These are phyloP conservation scores for Proisotoma minuta DNA, from an alignment of 2,888 invertebrate species.

Conservation along the genomic window DNA sequence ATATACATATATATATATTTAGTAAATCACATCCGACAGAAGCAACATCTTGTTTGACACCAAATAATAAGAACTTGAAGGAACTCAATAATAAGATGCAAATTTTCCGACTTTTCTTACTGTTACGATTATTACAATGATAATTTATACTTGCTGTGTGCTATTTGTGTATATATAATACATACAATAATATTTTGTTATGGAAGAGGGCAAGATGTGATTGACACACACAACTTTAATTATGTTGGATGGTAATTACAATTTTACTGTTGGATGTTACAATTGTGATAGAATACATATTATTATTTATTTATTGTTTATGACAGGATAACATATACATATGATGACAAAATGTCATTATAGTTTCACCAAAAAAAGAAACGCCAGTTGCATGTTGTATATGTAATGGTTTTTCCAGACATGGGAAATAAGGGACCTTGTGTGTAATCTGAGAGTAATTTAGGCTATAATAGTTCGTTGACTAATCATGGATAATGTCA, in stretches of 20 bases:
- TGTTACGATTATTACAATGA: background rate
- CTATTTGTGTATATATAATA: no score
- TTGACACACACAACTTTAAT: no score
- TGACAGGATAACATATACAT: background rate
- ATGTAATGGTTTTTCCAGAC: background rate
- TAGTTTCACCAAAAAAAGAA: background rate
- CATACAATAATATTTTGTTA: no score
- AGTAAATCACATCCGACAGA: background rate
- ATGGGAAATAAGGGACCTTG: constrained; percentile 7
- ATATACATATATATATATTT: constrained; percentile 6
- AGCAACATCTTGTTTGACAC: constrained; percentile 1
- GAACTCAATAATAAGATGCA: background rate
- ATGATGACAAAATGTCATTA: background rate
- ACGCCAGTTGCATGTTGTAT: background rate
- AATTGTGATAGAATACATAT: no score
- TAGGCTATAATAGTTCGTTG: constrained; percentile 13
- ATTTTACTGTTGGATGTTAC: no score
- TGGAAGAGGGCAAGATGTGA: no score
- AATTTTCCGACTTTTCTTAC: background rate
- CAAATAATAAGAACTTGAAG: background rate
- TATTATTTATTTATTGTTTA: background rate
- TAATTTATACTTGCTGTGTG: no score
- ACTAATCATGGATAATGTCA: constrained; percentile 3
- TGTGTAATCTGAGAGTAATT: constrained; percentile 9
- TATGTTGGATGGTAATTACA: no score